A percentile compares a stretch with the other conserved stretches of the same genome.
phyloP scores from a whole-genome alignment of 2,888 invertebrate genomes.

The Agrotis puta region DNA sequence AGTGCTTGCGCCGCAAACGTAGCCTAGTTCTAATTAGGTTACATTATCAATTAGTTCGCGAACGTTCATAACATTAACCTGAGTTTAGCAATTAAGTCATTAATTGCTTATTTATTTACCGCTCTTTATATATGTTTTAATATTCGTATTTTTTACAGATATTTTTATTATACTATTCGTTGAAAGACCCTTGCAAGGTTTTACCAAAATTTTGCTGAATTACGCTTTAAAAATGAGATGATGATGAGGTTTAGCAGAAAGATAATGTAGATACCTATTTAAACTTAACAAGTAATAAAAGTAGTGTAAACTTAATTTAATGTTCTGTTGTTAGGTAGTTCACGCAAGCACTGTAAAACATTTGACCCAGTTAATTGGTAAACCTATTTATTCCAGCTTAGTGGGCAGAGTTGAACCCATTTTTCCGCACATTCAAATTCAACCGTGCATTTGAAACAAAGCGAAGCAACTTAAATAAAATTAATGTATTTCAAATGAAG shows the following conservation, averaged over 20 bases:
- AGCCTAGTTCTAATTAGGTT: slow-evolving; percentile 40
- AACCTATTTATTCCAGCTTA: slow-evolving; percentile 42
- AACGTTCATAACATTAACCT: slow-evolving; percentile 33
- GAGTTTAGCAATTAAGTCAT: too few relatives aligned
- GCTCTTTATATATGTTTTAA: not conserved
- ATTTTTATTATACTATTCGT: not conserved
- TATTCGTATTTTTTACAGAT: not conserved
- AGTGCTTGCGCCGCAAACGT: slow-evolving; percentile 27
- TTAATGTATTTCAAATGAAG: slow-evolving; percentile 69
- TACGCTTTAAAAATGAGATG: slow-evolving; percentile 11
- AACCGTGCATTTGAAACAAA: slow-evolving; percentile 48
- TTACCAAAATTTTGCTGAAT: slow-evolving; percentile 1
- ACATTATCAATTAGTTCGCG: slow-evolving; percentile 35
- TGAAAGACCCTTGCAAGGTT: not conserved
- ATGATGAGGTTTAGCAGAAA: slow-evolving; percentile 22
- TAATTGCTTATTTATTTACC: slow-evolving; percentile 8
- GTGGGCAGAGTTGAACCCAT: slow-evolving; percentile 25
- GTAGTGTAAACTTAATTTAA: slow-evolving; percentile 17
- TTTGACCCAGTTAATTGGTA: slow-evolving; percentile 39
- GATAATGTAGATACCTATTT: slow-evolving; percentile 4
- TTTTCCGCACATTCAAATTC: slow-evolving; percentile 29
- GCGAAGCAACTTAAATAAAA: slow-evolving; percentile 56
- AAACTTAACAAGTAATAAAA: slow-evolving; percentile 28
- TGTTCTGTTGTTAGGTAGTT: slow-evolving; percentile 13
- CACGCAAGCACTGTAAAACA: slow-evolving; percentile 26